phyloP scores from a whole-genome alignment of 2,888 invertebrate species.

The Patella depressa region DNA sequence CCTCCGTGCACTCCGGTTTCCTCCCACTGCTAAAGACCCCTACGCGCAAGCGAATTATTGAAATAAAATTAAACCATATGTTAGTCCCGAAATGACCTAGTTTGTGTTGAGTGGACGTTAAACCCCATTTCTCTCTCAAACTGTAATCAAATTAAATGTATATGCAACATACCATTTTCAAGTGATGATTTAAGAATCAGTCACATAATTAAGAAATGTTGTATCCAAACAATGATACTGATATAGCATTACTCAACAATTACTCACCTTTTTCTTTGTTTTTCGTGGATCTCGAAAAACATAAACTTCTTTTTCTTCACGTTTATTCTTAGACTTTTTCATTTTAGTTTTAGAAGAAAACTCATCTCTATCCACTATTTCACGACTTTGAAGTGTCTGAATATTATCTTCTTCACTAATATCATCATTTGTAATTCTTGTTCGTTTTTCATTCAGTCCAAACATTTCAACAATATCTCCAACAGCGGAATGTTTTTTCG shows the following conservation, averaged over 20 bases:
- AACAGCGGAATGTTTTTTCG: slow-evolving; percentile 1
- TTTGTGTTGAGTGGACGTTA: too few species aligned
- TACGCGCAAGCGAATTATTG: too few species aligned
- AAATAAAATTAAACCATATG: too few species aligned
- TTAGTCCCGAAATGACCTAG: too few species aligned
- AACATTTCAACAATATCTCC: slow-evolving; percentile 13
- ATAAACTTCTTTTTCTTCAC: slow-evolving; percentile 45
- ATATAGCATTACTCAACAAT: neutral
- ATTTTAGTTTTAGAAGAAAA: neutral
- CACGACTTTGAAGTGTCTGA: slow-evolving; percentile 15
- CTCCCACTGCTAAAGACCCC: too few species aligned
- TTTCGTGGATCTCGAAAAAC: slow-evolving; percentile 49
- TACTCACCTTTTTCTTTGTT: slow-evolving; percentile 29
- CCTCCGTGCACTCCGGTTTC: too few species aligned
- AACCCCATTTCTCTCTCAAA: too few species aligned
- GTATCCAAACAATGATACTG: too few species aligned
- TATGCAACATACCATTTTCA: too few species aligned
- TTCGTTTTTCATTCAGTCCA: slow-evolving; percentile 11
- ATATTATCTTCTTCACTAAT: slow-evolving; percentile 6
- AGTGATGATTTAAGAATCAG: too few species aligned
- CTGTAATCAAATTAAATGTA: too few species aligned
- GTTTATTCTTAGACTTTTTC: slow-evolving; percentile 11
- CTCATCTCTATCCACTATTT: slow-evolving; percentile 12
- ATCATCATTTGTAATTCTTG: neutral
- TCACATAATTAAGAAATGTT: too few species aligned